phyloP scores from a whole-genome alignment of 2,113 vertebrate species.

The Rousettus leschenaultii region DNA sequence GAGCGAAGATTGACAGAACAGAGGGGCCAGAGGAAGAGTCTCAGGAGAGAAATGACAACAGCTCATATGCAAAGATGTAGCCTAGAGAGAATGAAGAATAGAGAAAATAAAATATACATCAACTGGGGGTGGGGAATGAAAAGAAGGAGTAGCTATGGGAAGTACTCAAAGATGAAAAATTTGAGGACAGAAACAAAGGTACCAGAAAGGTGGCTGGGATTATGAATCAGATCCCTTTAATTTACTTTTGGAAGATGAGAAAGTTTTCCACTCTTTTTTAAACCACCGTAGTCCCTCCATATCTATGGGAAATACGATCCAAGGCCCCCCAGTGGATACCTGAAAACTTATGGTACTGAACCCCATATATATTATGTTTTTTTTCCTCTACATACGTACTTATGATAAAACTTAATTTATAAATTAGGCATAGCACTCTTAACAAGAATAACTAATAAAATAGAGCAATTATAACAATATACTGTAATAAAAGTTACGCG shows the following conservation, averaged over 20 bases:
- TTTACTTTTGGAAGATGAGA: not conserved
- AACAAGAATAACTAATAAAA: not conserved
- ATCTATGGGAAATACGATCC: not conserved
- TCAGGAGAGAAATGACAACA: not conserved
- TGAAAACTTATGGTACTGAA: not conserved
- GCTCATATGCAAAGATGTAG: not conserved
- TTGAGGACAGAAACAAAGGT: not conserved
- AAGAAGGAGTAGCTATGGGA: not conserved
- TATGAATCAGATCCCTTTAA: not conserved
- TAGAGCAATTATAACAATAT: not conserved
- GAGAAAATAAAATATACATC: not conserved
- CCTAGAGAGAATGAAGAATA: not conserved
- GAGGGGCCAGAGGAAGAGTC: not conserved
- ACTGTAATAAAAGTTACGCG: not conserved
- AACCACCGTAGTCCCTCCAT: not conserved
- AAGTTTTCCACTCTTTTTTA: not conserved
- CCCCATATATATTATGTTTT: not conserved
- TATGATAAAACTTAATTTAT: not conserved
- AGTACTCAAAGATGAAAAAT: not conserved
- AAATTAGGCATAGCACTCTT: not conserved
- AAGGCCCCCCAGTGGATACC: not conserved
- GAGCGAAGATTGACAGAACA: not conserved
- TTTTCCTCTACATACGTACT: no score
- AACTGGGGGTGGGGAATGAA: fast-evolving
- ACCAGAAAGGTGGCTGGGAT: not conserved